A percentile compares a stretch with the other conserved stretches of the same genome.
These are phyloP conservation scores for Ibidorhyncha struthersii DNA, from an alignment of 2,113 vertebrate species.

Conservation along the genomic window DNA sequence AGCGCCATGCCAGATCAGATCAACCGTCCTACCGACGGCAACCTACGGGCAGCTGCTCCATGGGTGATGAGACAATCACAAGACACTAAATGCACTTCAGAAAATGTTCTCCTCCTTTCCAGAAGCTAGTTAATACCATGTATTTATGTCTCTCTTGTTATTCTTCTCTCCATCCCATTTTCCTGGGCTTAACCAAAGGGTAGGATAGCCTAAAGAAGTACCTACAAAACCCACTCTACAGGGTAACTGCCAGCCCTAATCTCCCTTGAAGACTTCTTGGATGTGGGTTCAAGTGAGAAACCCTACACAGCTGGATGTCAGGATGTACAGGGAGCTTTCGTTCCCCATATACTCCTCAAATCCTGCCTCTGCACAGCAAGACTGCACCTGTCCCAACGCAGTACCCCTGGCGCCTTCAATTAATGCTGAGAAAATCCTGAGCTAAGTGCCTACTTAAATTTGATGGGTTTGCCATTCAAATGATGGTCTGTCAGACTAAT, in stretches of 20 bases:
- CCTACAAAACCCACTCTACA: neutral
- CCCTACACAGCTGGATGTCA: neutral
- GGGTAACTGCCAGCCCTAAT: neutral
- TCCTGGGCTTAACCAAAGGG: neutral
- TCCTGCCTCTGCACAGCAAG: neutral
- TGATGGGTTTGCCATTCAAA: conserved; percentile 59
- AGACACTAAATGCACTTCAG: neutral
- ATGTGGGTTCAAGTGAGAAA: neutral
- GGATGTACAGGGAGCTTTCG: neutral
- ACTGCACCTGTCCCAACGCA: neutral
- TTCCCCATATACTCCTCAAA: neutral
- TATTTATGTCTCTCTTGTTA: neutral
- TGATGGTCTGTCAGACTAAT: conserved; percentile 23
- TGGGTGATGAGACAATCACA: neutral
- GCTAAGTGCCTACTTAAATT: conserved; percentile 44
- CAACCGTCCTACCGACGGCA: neutral
- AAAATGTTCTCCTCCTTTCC: neutral
- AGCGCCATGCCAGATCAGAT: neutral
- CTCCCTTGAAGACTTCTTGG: neutral
- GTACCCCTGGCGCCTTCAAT: conserved; percentile 36
- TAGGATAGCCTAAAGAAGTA: neutral
- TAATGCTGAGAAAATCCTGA: conserved; percentile 59
- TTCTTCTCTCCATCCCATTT: neutral
- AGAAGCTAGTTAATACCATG: neutral
- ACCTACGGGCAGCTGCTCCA: neutral